phyloP scores from a whole-genome alignment of 2,113 vertebrate species.

The Otolemur garnettii region DNA sequence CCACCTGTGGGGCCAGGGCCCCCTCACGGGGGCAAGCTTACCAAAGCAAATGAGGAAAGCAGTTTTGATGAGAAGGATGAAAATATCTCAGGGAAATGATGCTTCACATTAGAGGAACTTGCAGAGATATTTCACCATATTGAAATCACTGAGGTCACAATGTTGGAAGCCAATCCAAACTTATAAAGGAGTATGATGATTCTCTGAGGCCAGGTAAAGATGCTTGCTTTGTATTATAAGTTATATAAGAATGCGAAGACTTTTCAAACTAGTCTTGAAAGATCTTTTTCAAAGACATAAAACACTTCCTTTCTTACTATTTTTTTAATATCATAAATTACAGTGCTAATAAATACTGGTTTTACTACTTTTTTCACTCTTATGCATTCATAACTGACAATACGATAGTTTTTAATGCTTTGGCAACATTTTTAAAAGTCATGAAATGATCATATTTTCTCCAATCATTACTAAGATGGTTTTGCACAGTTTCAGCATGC shows the following conservation, averaged over 20 bases:
- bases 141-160: too few relatives aligned
- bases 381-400: not conserved
- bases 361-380: not conserved
- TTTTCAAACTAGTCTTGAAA: not conserved
- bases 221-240: not conserved
- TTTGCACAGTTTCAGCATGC: not conserved
- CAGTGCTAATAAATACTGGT: not conserved
- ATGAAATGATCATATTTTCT: not conserved
- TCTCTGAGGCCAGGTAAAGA: not conserved
- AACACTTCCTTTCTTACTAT: not conserved
- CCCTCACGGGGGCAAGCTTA: fast-evolving
- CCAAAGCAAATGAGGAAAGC: too few relatives aligned
- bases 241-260: not conserved
- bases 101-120: too few relatives aligned
- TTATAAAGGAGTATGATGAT: too few relatives aligned
- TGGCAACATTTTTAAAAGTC: not conserved
- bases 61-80: not conserved
- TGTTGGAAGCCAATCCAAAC: not conserved
- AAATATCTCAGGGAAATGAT: not conserved
- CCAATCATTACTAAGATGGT: not conserved
- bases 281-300: not conserved
- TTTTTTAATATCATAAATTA: not conserved
- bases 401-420: not conserved
- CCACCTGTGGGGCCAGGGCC: not conserved
- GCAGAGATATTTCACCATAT: too few relatives aligned